A percentile compares a stretch with the other conserved stretches of the same genome.
These are phyloP conservation scores for Hassar affinis DNA, from an alignment of 2,113 vertebrate genomes.

Conservation along the genomic window DNA sequence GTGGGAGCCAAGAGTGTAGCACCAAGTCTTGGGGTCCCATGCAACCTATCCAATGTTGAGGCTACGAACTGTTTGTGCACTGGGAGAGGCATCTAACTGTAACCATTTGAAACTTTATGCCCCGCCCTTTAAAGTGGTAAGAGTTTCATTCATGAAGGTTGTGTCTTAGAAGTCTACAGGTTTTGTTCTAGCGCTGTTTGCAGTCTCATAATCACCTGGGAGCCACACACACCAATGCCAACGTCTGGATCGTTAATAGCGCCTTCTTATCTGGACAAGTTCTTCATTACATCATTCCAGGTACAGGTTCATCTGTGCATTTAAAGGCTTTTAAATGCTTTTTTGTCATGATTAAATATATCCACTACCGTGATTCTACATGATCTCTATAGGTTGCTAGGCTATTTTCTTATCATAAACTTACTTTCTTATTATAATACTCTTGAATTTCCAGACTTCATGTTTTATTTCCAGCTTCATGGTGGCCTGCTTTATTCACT, in stretches of 20 bases:
- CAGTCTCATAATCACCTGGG: background rate
- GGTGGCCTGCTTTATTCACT: background rate
- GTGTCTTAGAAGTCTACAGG: background rate
- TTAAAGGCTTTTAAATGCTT: background rate
- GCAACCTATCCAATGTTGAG: too few species aligned
- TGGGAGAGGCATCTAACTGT: too few species aligned
- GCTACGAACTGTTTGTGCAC: too few species aligned
- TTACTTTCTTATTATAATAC: too few species aligned
- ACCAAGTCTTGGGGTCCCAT: too few species aligned
- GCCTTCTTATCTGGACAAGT: background rate
- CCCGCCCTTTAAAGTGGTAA: too few species aligned
- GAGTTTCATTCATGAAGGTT: too few species aligned
- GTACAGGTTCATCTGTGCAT: background rate
- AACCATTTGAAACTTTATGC: too few species aligned
- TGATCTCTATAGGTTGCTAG: background rate
- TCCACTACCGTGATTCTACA: background rate
- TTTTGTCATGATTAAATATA: background rate
- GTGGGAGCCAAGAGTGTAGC: too few species aligned
- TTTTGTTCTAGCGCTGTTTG: background rate
- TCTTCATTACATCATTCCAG: background rate
- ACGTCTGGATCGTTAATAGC: background rate
- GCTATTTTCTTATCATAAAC: background rate
- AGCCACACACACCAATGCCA: background rate
- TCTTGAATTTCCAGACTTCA: background rate
- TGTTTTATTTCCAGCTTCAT: background rate